Percentiles rank a stretch among this genome's conserved stretches.
These are phyloP conservation scores for Fringilla coelebs DNA, from an alignment of 2,797 vertebrate species.

Conservation along the genomic window DNA sequence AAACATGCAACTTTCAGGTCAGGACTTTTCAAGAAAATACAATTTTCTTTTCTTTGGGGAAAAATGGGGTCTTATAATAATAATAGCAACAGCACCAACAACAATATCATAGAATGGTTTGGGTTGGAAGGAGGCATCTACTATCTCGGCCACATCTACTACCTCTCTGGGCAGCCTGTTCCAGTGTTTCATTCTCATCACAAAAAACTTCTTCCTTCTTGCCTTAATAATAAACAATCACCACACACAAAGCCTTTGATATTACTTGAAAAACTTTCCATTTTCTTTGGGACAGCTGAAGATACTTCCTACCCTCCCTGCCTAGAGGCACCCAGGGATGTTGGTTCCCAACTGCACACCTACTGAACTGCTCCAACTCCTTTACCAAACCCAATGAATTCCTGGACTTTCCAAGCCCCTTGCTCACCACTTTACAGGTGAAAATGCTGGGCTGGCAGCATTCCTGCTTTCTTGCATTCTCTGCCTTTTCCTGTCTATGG, in stretches of 20 bases:
- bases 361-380: background rate
- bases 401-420: background rate
- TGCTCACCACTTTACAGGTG: background rate
- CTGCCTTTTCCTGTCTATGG: background rate
- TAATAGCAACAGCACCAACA: background rate
- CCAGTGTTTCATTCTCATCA: background rate
- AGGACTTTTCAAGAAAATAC: background rate
- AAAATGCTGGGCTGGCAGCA: background rate
- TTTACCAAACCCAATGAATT: background rate
- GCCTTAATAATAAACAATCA: background rate
- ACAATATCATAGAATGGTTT: background rate
- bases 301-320: background rate
- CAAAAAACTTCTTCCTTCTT: background rate
- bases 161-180: background rate
- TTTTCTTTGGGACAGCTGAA: background rate
- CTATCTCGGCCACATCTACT: background rate
- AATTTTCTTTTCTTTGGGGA: background rate
- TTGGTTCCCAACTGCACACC: background rate
- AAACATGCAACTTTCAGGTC: background rate
- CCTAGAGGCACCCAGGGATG: background rate
- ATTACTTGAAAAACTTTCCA: background rate
- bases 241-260: background rate
- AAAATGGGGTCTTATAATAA: background rate
- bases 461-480: background rate
- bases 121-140: background rate